Conservation (phyloP, 1,140 invertebrate species). For the Zaprionus camerounensis region DNA sequence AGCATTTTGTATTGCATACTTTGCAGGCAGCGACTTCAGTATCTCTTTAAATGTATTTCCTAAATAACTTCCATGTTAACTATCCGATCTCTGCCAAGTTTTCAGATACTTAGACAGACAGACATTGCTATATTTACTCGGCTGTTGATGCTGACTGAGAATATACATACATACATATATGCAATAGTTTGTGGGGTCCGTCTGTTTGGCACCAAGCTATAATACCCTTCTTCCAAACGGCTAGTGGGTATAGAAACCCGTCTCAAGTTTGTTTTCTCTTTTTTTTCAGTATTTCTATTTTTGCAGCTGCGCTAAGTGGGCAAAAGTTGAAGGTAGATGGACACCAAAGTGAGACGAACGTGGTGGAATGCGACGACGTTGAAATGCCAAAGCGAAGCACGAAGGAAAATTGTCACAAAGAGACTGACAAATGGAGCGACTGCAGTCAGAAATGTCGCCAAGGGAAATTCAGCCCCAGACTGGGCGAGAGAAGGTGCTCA, state of each 20-base stretch:
- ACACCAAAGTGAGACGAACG: background rate
- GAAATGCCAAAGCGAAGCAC: background rate
- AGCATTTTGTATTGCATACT: too few species aligned
- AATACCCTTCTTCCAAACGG: too few species aligned
- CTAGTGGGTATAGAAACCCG: background rate
- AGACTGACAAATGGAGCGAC: slow-evolving; percentile 16
- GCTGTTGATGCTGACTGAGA: too few species aligned
- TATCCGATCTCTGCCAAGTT: too few species aligned
- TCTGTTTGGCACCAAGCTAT: too few species aligned
- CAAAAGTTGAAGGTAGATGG: background rate
- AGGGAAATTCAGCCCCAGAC: background rate
- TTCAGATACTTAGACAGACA: too few species aligned
- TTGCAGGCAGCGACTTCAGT: too few species aligned
- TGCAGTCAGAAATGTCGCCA: background rate
- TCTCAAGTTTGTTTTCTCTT: background rate
- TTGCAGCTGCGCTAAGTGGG: background rate
- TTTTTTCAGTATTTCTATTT: background rate
- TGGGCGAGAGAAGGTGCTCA: background rate
- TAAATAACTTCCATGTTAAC: too few species aligned
- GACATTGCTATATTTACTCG: too few species aligned
- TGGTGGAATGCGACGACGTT: background rate
- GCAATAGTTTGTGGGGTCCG: too few species aligned
- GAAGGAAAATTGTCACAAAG: slow-evolving; percentile 20
- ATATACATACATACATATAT: too few species aligned
- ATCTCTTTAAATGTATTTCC: too few species aligned